phyloP scores from a whole-genome alignment of 2,797 vertebrate genomes.

The Apogon talboti region DNA sequence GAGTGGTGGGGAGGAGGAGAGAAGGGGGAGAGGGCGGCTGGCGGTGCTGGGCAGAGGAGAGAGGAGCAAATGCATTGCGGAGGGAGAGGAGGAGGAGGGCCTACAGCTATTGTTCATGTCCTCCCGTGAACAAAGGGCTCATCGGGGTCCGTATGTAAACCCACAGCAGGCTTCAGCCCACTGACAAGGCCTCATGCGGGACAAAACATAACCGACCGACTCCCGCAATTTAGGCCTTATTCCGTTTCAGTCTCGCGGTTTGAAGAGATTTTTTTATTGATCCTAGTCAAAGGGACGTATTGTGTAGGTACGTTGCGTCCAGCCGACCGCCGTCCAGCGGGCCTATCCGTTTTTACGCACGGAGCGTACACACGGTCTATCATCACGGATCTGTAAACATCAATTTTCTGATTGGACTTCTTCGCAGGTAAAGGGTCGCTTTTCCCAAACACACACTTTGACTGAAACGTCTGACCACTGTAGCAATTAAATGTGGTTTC shows the following conservation, averaged over 20 bases:
- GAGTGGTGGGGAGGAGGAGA: conserved; percentile 56
- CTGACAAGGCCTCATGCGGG: conserved; percentile 82
- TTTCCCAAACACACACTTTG: conserved; percentile 19
- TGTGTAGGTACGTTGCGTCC: conserved; percentile 76
- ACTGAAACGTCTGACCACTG: not conserved
- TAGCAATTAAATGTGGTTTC: not conserved
- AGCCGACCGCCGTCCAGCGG: conserved; percentile 69
- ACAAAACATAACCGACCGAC: conserved; percentile 74
- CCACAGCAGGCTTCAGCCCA: conserved; percentile 81
- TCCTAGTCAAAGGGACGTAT: conserved; percentile 72
- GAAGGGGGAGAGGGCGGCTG: conserved; percentile 66
- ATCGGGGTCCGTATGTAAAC: conserved; percentile 84
- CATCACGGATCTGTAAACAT: conserved; percentile 82
- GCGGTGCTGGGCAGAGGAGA: conserved; percentile 78
- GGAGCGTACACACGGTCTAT: conserved; percentile 76
- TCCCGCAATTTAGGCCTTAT: conserved; percentile 62
- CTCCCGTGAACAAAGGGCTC: conserved; percentile 86
- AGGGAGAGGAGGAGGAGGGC: conserved; percentile 84
- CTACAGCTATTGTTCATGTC: conserved; percentile 88
- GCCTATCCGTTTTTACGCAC: conserved; percentile 82
- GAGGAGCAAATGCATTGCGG: conserved; percentile 81
- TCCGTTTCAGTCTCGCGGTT: conserved; percentile 42
- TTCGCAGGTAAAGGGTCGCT: conserved; percentile 75
- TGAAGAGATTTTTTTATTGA: conserved; percentile 63
- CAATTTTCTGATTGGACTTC: conserved; percentile 75